These are phyloP conservation scores for Odontomachus brunneus DNA, from an alignment of 1,140 invertebrate genomes.

Conservation along the genomic window DNA sequence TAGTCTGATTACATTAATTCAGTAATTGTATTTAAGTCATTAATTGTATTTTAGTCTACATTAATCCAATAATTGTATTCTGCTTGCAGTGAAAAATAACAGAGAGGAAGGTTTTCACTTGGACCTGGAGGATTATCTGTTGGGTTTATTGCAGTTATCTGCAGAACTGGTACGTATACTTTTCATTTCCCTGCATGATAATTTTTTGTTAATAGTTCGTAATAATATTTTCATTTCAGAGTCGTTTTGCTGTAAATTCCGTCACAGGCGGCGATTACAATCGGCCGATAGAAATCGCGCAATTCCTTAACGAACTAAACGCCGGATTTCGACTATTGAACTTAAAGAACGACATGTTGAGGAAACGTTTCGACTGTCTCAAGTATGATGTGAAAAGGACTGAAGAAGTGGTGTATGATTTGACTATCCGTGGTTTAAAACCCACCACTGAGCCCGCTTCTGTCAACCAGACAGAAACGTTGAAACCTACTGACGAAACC, in stretches of 20 bases:
- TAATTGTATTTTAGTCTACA: background rate
- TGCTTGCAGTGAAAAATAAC: conserved; percentile 86
- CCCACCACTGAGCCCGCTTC: conserved; percentile 70
- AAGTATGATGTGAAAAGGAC: conserved; percentile 98
- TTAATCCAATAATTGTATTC: background rate
- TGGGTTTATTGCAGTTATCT: conserved; percentile 92
- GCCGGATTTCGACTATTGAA: conserved; percentile 95
- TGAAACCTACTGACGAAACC: conserved; percentile 40
- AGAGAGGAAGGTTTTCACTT: conserved; percentile 92
- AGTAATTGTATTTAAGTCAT: conserved; percentile 11
- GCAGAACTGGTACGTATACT: conserved; percentile 91
- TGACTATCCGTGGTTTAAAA: conserved; percentile 93
- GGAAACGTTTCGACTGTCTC: conserved; percentile 95
- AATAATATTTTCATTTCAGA: conserved; percentile 57
- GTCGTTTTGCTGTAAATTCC: conserved; percentile 94
- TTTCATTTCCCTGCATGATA: background rate
- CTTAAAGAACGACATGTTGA: conserved; percentile 95
- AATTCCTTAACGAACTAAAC: conserved; percentile 94
- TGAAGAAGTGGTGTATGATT: conserved; percentile 97
- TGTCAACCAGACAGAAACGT: background rate
- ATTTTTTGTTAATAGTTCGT: background rate
- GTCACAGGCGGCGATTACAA: conserved; percentile 94
- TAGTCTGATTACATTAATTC: background rate
- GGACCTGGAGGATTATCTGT: conserved; percentile 95
- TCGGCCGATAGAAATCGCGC: conserved; percentile 92